phyloP scores from a whole-genome alignment of 2,888 invertebrate genomes.

The Lordiphosa fenestrarum region DNA sequence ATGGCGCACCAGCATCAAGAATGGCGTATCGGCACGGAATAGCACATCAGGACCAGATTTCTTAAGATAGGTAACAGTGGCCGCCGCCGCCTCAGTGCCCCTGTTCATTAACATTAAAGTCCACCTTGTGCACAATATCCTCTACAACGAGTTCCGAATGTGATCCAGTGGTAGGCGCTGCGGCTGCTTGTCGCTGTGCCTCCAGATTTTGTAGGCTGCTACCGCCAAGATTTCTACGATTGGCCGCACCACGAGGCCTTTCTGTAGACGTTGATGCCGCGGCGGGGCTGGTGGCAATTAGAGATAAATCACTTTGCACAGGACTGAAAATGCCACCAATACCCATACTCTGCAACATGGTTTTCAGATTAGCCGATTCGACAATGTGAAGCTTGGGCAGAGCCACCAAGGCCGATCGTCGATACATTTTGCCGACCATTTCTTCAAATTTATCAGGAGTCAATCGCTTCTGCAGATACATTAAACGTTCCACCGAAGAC shows the following conservation, averaged over 20 bases:
- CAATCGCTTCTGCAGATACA: slow-evolving; percentile 80
- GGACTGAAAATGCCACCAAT: slow-evolving; percentile 84
- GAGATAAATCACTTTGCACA: slow-evolving; percentile 84
- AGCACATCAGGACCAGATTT: slow-evolving; percentile 82
- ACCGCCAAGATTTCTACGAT: slow-evolving; percentile 3
- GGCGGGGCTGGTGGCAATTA: slow-evolving; percentile 80
- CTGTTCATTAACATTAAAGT: slow-evolving; percentile 83
- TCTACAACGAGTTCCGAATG: slow-evolving; percentile 81
- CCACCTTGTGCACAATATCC: slow-evolving; percentile 84
- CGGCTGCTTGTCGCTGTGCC: slow-evolving; percentile 83
- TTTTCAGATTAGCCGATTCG: slow-evolving; percentile 82
- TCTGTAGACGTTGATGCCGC: not conserved
- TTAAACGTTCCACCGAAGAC: slow-evolving; percentile 80
- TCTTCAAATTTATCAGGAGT: slow-evolving; percentile 80
- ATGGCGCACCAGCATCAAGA: slow-evolving; percentile 85
- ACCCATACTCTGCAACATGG: slow-evolving; percentile 83
- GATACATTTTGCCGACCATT: slow-evolving; percentile 76
- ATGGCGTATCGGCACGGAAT: slow-evolving; percentile 84
- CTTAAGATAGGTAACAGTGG: slow-evolving; percentile 82
- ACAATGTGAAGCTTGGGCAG: slow-evolving; percentile 88
- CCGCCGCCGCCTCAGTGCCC: slow-evolving; percentile 86
- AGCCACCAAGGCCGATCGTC: slow-evolving; percentile 81
- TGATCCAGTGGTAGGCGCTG: slow-evolving; percentile 61
- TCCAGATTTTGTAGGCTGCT: slow-evolving; percentile 81
- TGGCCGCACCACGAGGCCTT: not conserved